Evolutionary conservation across 1,140 invertebrate species (phyloP).

Genomic region (Portunus trituberculatus): DNA sequence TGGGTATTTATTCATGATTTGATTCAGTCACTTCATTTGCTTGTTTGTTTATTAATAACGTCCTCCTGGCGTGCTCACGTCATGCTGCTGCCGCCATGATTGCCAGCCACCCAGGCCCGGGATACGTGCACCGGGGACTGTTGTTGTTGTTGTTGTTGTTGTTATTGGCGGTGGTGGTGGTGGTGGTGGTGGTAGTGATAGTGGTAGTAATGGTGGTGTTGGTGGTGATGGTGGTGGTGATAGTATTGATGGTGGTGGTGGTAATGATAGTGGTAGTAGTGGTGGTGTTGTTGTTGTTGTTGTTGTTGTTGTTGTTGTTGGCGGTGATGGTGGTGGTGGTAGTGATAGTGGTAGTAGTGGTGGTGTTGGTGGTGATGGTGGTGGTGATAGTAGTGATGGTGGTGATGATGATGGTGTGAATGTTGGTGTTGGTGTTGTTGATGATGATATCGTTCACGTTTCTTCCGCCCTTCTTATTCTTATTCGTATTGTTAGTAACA

Average conservation of each 20-base stretch:
- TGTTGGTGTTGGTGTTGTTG: no score
- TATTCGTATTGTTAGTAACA: no score
- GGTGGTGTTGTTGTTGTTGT: background rate
- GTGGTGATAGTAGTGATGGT: no score
- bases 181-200: no score
- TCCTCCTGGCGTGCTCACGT: background rate
- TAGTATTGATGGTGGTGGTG: no score
- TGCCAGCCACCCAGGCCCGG: background rate
- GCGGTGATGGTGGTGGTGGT: background rate
- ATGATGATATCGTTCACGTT: no score
- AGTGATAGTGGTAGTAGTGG: no score
- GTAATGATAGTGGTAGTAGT: no score
- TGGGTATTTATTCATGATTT: background rate
- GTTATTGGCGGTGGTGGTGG: background rate
- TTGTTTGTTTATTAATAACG: constrained; percentile 7
- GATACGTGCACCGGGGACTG: background rate
- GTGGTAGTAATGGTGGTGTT: background rate
- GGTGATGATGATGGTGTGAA: no score
- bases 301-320: background rate
- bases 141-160: background rate
- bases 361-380: no score
- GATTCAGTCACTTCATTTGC: constrained; percentile 3
- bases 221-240: no score
- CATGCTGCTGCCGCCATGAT: background rate
- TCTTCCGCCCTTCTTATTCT: no score